phyloP scores from a whole-genome alignment of 2,797 vertebrate species.

The Holocentrus rufus region DNA sequence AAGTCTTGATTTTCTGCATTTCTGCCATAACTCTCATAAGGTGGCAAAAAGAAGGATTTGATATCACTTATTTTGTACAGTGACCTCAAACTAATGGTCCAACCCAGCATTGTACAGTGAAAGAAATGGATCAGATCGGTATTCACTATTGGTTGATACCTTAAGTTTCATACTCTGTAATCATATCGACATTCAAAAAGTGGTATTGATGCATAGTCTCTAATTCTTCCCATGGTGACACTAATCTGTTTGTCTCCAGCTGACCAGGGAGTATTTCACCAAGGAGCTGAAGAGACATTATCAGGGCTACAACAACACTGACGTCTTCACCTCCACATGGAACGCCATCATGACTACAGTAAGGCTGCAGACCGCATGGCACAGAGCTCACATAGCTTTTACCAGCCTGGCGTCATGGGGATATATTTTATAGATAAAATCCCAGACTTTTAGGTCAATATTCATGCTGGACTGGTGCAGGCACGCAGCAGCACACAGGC shows the following conservation, averaged over 20 bases:
- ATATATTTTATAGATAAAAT: slow-evolving; percentile 68
- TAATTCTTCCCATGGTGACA: neutral
- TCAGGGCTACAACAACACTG: slow-evolving; percentile 89
- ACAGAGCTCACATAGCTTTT: slow-evolving; percentile 43
- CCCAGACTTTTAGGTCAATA: slow-evolving; percentile 71
- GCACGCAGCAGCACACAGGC: slow-evolving; percentile 56
- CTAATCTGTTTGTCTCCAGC: slow-evolving; percentile 70
- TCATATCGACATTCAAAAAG: too few relatives aligned
- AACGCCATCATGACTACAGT: slow-evolving; percentile 97
- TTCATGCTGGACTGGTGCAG: slow-evolving; percentile 64
- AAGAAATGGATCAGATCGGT: too few relatives aligned
- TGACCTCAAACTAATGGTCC: too few relatives aligned
- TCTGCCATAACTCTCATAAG: too few relatives aligned
- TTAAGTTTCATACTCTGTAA: too few relatives aligned
- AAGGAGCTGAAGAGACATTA: slow-evolving; percentile 94
- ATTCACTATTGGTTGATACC: too few relatives aligned
- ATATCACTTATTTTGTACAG: too few relatives aligned
- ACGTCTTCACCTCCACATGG: slow-evolving; percentile 94
- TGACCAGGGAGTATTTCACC: slow-evolving; percentile 95
- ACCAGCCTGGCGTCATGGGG: slow-evolving; percentile 40
- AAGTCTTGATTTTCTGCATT: too few relatives aligned
- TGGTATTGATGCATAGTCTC: too few relatives aligned
- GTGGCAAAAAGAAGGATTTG: too few relatives aligned
- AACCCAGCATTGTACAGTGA: too few relatives aligned
- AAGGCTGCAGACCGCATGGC: slow-evolving; percentile 69